Evolutionary conservation across 2,888 invertebrate species (phyloP).

Genomic region (Drepana falcataria): DNA sequence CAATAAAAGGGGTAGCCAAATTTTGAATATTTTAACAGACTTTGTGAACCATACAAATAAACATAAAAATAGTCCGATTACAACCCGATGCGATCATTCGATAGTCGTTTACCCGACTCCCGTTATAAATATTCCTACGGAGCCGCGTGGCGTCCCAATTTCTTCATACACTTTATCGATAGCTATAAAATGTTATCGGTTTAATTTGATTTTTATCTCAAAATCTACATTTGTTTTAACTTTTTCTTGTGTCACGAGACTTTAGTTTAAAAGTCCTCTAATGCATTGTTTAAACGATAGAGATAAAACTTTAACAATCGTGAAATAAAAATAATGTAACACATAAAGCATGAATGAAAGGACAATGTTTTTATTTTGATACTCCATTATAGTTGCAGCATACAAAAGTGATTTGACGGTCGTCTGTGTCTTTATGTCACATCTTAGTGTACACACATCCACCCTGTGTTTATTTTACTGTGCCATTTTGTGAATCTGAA

Average conservation of each 20-base stretch:
- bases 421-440: no score
- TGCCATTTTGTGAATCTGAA: no score
- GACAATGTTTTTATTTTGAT: no score
- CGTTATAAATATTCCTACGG: constrained; percentile 38
- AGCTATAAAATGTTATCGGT: constrained; percentile 20
- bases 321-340: neutral
- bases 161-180: constrained; percentile 30
- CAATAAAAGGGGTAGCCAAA: constrained; percentile 61
- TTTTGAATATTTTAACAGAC: constrained; percentile 61
- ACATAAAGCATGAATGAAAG: neutral
- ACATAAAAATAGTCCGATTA: constrained; percentile 46
- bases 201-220: constrained; percentile 10
- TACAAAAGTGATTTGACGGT: no score
- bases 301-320: neutral
- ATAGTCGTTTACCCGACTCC: constrained; percentile 41
- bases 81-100: constrained; percentile 37
- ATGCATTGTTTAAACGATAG: neutral
- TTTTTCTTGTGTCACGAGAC: constrained; percentile 12
- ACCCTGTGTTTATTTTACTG: no score
- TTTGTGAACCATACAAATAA: constrained; percentile 38
- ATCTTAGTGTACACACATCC: no score
- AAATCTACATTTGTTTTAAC: constrained; percentile 7
- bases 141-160: constrained; percentile 14
- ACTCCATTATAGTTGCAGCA: no score
- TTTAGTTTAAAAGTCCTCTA: neutral